Evolutionary conservation across 2,113 vertebrate genomes (phyloP).

Genomic region (Pogonocichla stellata): DNA sequence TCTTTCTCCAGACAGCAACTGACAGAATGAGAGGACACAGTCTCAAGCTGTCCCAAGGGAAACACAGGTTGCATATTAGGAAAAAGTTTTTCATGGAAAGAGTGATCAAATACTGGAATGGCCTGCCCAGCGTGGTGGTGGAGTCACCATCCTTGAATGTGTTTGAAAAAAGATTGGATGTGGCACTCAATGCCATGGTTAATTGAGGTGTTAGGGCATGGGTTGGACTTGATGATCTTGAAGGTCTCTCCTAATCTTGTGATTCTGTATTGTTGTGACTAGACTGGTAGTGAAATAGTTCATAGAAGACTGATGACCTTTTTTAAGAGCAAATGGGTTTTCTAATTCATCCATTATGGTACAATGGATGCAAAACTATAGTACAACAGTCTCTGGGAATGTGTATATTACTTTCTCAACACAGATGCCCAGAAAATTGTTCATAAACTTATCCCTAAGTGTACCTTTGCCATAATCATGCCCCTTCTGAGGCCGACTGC

Average conservation of each 20-base stretch:
- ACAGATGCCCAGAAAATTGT: not conserved
- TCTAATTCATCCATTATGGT: not conserved
- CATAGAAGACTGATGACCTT: not conserved
- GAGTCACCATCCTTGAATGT: too few species aligned
- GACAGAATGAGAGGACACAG: too few species aligned
- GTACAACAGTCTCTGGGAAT: not conserved
- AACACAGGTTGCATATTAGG: too few species aligned
- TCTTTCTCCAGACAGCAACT: too few species aligned
- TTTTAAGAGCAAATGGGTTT: not conserved
- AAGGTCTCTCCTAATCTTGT: not conserved
- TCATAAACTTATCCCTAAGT: not conserved
- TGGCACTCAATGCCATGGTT: not conserved
- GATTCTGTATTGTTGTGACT: not conserved
- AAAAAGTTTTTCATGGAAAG: too few species aligned
- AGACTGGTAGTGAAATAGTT: slow-evolving; percentile 18
- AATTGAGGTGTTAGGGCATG: not conserved
- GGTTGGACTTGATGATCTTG: not conserved
- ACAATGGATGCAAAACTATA: not conserved
- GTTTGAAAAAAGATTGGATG: not conserved
- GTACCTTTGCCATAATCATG: not conserved
- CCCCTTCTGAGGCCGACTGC: not conserved
- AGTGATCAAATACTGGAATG: too few species aligned
- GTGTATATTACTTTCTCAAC: not conserved
- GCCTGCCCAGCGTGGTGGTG: too few species aligned
- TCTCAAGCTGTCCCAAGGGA: too few species aligned